Evolutionary conservation across 1,140 invertebrate genomes (phyloP), one percentile per base, ranked within the genome.

Genomic region (Sipha flava): DNA sequence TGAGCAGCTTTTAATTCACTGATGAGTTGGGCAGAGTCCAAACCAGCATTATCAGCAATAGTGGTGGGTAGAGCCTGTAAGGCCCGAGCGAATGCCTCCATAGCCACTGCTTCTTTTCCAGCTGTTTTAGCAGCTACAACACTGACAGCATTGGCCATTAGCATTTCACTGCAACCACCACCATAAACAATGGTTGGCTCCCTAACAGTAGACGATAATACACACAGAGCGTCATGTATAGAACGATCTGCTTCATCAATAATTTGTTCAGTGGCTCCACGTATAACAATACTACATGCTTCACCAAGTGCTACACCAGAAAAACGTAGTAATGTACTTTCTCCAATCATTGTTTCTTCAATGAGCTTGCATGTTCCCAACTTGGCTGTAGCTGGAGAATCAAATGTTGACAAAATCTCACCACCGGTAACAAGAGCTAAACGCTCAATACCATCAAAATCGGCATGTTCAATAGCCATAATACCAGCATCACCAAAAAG

Each of bases 391-490:
- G 95, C 92, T 2, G 98, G 97, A 82, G 92, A 89, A 85, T 99
- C 97, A 86, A 99, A 99, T 16, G 98, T 99, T 59, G 98, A 99
- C 6, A 95, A 95, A 84, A 99, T 99, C 88, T 99, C 98, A 80
- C 96, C 97, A 80, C 96, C 97, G 83, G 97, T 98, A 1, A 99
- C 98, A 7, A 99, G 89, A 49, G 97, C 96, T 23, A 99, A 87
- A 82, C 97, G 89, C 86, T 99, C 98, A 84, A 99, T 98, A 62
- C 98, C 98, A 87, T 99, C 97, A 86, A 99, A 99, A 86, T 99
- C 98, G 12, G 98, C 98, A 87, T 99, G 98, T 85, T 99, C 98
- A 85, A 99, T 99, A 0, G 98, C 97, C 98, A 99, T 99, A 1
- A 99, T 90, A 80, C 94, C 94, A 81, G 95, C 94, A 89, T 99